A percentile compares a stretch with the other conserved stretches of the same genome.
These are phyloP conservation scores for Drosophila setosimentum DNA, from an alignment of 2,888 invertebrate species.

Conservation along the genomic window DNA sequence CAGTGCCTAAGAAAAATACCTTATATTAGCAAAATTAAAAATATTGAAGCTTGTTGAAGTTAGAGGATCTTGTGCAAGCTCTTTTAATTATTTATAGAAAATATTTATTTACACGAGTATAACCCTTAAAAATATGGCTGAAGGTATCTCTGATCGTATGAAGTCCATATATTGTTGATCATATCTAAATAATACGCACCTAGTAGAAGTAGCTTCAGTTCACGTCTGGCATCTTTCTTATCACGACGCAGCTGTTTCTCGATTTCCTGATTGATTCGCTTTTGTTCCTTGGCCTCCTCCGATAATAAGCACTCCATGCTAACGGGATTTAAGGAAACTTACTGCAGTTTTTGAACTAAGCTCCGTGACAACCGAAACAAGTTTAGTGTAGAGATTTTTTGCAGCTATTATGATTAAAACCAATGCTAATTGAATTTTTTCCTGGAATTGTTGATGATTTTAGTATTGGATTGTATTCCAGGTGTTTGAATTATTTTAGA, in stretches of 20 bases:
- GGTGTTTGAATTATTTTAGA: background rate
- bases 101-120: background rate
- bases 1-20: constrained; percentile 86
- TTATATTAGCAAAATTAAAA: background rate
- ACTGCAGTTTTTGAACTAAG: constrained; percentile 34
- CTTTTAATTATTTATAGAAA: background rate
- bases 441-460: background rate
- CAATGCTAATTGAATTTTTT: background rate
- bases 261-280: constrained; percentile 99
- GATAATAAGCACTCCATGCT: constrained; percentile 99
- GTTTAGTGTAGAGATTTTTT: background rate
- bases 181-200: constrained; percentile 88
- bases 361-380: constrained; percentile 35
- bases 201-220: constrained; percentile 97
- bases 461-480: constrained; percentile 1
- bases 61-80: background rate
- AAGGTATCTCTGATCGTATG: background rate
- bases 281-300: constrained; percentile 99
- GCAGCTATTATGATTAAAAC: background rate
- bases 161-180: background rate
- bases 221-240: constrained; percentile 99
- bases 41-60: background rate
- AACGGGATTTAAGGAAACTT: constrained; percentile 79
- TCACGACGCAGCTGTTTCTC: constrained; percentile 99
- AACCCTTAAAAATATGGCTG: background rate